Percentiles rank a stretch among this genome's conserved stretches.
Conservation (phyloP, 2,113 vertebrate species). For the Apeltes quadracus region DNA sequence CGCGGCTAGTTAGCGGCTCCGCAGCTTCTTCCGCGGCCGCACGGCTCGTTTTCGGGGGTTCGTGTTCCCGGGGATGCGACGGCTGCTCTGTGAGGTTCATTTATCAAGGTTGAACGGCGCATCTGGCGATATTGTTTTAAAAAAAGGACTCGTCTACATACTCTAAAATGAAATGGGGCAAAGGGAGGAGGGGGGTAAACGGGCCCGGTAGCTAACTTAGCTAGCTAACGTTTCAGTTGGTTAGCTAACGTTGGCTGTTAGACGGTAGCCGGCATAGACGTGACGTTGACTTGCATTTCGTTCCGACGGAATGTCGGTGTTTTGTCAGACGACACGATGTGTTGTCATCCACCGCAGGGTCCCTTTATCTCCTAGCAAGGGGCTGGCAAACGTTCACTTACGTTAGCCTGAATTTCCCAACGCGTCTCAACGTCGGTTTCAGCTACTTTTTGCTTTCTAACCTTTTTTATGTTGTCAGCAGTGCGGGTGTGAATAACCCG, state of each 20-base stretch:
- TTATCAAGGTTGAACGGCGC: background rate
- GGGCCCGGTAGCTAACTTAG: constrained; percentile 39
- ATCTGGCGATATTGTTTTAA: background rate
- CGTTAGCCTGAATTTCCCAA: background rate
- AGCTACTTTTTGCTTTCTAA: background rate
- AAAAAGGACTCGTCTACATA: background rate
- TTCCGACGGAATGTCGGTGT: background rate
- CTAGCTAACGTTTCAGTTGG: background rate
- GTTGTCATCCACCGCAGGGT: background rate
- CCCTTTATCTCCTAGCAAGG: background rate
- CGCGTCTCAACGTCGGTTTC: background rate
- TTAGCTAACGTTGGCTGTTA: constrained; percentile 31
- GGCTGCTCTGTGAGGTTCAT: background rate
- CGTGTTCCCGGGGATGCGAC: background rate
- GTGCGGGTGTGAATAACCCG: background rate
- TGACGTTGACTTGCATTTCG: no score
- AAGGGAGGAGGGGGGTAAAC: background rate
- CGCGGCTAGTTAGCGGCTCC: no score
- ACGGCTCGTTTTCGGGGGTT: background rate
- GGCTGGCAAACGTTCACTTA: constrained; percentile 10
- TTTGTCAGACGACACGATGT: background rate
- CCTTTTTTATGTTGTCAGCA: background rate
- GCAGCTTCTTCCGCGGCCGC: no score
- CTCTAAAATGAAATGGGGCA: background rate
- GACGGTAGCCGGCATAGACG: background rate